Conservation (phyloP, 2,113 vertebrate species). For the Elachura formosa region DNA sequence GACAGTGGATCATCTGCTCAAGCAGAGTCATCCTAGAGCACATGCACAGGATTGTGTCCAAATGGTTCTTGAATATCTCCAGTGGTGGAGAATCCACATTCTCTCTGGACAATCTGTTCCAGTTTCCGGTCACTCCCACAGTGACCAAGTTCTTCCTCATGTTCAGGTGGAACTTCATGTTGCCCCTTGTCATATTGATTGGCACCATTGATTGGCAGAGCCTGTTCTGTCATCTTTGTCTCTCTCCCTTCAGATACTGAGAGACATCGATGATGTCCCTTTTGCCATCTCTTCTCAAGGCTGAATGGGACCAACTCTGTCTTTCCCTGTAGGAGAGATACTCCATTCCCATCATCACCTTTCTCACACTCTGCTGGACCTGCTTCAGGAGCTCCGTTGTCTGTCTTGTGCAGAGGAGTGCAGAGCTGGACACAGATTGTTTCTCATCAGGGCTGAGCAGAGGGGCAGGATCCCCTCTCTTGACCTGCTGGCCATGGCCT, state of each 20-base stretch:
- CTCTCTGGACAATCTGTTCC: background rate
- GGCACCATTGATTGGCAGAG: background rate
- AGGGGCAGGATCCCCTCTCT: background rate
- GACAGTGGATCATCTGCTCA: background rate
- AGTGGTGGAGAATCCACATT: background rate
- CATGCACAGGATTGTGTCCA: background rate
- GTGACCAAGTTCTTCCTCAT: background rate
- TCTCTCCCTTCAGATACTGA: background rate
- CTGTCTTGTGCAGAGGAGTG: background rate
- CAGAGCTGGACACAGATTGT: background rate
- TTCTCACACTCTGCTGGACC: background rate
- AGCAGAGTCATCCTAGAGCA: background rate
- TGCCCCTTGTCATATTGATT: background rate
- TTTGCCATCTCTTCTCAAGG: background rate
- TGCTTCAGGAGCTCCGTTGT: rapidly evolving
- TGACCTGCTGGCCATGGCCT: rapidly evolving
- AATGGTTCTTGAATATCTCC: background rate
- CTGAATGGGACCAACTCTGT: background rate
- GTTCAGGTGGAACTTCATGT: rapidly evolving
- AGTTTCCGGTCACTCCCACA: rapidly evolving
- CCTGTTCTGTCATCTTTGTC: rapidly evolving
- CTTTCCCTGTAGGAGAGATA: background rate
- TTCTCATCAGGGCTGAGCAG: background rate
- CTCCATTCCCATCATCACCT: too few relatives aligned
- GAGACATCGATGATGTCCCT: background rate